Base-by-base conservation (phyloP, 2,888 invertebrate genomes). In the Crioceris asparagi region DNA sequence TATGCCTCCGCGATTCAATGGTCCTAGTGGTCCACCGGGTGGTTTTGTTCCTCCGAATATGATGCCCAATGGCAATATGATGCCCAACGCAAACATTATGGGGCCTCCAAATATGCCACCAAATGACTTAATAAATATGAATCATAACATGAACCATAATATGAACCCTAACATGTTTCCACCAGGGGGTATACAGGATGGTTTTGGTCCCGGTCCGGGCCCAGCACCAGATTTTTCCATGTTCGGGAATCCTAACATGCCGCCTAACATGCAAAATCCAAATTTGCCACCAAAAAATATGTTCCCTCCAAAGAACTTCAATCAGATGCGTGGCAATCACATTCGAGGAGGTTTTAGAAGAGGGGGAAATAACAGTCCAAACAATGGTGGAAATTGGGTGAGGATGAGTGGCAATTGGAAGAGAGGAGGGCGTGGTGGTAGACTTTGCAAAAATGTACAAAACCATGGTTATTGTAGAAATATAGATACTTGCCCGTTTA, bases 381-480 rank as follows among this genome's bases (percentile, higher is more conserved):
- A 47, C 17, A 58, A 70, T 51, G 66, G 70, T 17, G 72, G 71
- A 11, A 69, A 70, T 72, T 68, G 54, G 70, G 64, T 51, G 66
- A 73, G 59, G 56, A 68, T 61, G 61, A 64, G 45, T 35, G 57
- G 50, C 8, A 68, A 69, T 27, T 68, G 68, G 49, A 62, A 71
- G 52, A 70, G 72, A 7, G 71, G 70, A 16, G 46, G 50, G n/a
- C 66, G 70, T 25, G 61, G 68, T 10, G 43, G 70, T 59, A 26
- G 72, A 69, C 25, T 74, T 69, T 90, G 88, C 59, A 79, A 83
- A 58, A 82, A 84, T 59, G 83, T 83, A 55, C 79, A 81, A 59
- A 78, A 80, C 53, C 77, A 75, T 51, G 88, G 88, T 1, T 83
- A 77, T 43, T 91, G 91, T 65, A 70, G 84, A 34, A 77, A 83